These are phyloP conservation scores for Daboia siamensis DNA, from an alignment of 2,113 vertebrate genomes.

Conservation along the genomic window DNA sequence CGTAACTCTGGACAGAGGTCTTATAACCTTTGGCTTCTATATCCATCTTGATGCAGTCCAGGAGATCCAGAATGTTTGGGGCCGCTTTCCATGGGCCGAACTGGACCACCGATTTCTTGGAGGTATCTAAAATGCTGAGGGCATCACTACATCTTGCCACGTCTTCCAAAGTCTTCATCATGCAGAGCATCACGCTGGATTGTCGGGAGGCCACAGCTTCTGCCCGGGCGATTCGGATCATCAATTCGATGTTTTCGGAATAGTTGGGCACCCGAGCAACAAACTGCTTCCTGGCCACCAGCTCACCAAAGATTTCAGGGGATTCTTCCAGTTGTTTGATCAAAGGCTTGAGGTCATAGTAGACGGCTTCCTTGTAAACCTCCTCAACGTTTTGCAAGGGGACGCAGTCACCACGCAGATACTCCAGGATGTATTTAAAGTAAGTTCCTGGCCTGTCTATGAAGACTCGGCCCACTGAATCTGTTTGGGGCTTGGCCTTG, in stretches of 20 bases:
- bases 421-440: constrained; percentile 85
- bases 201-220: constrained; percentile 80
- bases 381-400: constrained; percentile 76
- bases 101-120: constrained; percentile 83
- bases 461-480: constrained; percentile 80
- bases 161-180: constrained; percentile 77
- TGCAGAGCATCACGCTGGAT: constrained; percentile 79
- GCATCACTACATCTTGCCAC: constrained; percentile 65
- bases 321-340: constrained; percentile 84
- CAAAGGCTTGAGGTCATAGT: constrained; percentile 81
- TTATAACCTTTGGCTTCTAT: constrained; percentile 80
- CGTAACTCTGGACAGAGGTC: constrained; percentile 60
- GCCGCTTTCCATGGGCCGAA: constrained; percentile 89
- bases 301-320: constrained; percentile 84
- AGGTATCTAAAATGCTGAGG: constrained; percentile 70
- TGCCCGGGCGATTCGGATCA: constrained; percentile 84
- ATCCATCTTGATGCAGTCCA: constrained; percentile 86
- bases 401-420: constrained; percentile 77
- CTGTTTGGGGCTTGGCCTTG: constrained; percentile 60
- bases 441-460: constrained; percentile 82
- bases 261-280: constrained; percentile 84
- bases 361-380: constrained; percentile 83
- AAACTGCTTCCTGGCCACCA: constrained; percentile 86
- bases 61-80: constrained; percentile 67
- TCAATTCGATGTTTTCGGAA: constrained; percentile 87